These are phyloP conservation scores for Leuctra nigra DNA, from an alignment of 2,888 invertebrate genomes.

Conservation along the genomic window DNA sequence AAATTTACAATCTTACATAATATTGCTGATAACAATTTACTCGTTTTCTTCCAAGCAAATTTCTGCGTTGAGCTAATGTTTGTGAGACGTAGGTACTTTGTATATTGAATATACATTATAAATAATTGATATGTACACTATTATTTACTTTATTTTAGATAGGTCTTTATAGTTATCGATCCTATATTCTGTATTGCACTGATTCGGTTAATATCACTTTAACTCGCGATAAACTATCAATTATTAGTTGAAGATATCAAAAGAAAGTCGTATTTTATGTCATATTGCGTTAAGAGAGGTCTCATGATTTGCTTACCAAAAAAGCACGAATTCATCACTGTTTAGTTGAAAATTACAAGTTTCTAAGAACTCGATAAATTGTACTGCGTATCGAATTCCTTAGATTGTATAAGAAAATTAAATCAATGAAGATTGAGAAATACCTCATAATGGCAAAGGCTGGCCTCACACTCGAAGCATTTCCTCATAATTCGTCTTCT, in stretches of 20 bases:
- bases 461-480: too few relatives aligned
- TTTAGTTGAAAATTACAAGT: too few relatives aligned
- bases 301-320: too few relatives aligned
- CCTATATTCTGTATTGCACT: conserved; percentile 23
- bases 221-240: not conserved
- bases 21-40: not conserved
- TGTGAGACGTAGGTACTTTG: not conserved
- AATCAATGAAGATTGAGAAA: too few relatives aligned
- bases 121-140: conserved; percentile 23
- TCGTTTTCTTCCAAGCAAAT: not conserved
- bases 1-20: not conserved
- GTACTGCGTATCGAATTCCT: too few relatives aligned
- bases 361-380: too few relatives aligned
- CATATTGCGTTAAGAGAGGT: too few relatives aligned
- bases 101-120: conserved; percentile 23
- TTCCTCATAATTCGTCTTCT: too few relatives aligned
- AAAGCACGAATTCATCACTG: too few relatives aligned
- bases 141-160: conserved; percentile 7
- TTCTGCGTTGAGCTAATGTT: conserved; percentile 15
- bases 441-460: too few relatives aligned
- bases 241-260: not conserved
- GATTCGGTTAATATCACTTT: conserved; percentile 2
- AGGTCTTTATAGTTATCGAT: not conserved
- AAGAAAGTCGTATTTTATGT: too few relatives aligned
- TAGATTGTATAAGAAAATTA: too few relatives aligned